A percentile compares a stretch with the other conserved stretches of the same genome.
phyloP scores from a whole-genome alignment of 23 tunicate genomes.

The Corella eumyota region DNA sequence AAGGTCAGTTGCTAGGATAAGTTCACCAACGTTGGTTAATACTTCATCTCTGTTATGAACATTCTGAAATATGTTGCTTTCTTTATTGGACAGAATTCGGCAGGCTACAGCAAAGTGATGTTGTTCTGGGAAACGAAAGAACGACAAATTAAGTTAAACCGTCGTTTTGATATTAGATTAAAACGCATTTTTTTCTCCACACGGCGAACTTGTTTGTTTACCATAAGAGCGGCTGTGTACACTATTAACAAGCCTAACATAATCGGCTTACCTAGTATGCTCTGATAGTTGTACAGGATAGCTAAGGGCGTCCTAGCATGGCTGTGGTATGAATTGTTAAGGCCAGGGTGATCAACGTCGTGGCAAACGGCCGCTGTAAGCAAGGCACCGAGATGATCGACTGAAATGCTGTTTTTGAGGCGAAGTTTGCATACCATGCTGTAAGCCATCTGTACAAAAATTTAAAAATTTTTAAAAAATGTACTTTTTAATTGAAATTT shows the following conservation, averaged over 20 bases:
- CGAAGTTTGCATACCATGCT: slow-evolving; percentile 70
- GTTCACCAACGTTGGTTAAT: slow-evolving; percentile 49
- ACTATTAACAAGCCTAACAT: too few species aligned
- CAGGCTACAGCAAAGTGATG: slow-evolving; percentile 92
- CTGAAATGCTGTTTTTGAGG: slow-evolving; percentile 23
- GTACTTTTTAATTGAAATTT: neutral
- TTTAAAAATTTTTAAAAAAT: neutral
- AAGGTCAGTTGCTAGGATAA: slow-evolving; percentile 81
- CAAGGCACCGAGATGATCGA: slow-evolving; percentile 65
- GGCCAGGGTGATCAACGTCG: slow-evolving; percentile 94
- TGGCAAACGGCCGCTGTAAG: slow-evolving; percentile 89
- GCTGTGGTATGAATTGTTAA: slow-evolving; percentile 73
- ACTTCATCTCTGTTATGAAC: slow-evolving; percentile 82
- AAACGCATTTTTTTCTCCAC: too few species aligned
- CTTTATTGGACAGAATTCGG: slow-evolving; percentile 72
- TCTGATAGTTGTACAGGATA: slow-evolving; percentile 77
- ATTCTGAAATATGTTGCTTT: slow-evolving; percentile 62
- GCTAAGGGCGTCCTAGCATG: slow-evolving; percentile 88
- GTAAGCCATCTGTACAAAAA: slow-evolving; percentile 74
- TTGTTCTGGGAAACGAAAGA: slow-evolving; percentile 55
- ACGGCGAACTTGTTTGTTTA: too few species aligned
- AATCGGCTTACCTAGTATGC: slow-evolving; percentile 77
- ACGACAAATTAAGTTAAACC: too few species aligned
- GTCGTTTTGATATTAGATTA: too few species aligned
- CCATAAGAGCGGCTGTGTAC: too few species aligned